Percentiles rank a stretch among this genome's conserved stretches.
Conservation (phyloP, 2,797 vertebrate species). For the Gallirallus australis region DNA sequence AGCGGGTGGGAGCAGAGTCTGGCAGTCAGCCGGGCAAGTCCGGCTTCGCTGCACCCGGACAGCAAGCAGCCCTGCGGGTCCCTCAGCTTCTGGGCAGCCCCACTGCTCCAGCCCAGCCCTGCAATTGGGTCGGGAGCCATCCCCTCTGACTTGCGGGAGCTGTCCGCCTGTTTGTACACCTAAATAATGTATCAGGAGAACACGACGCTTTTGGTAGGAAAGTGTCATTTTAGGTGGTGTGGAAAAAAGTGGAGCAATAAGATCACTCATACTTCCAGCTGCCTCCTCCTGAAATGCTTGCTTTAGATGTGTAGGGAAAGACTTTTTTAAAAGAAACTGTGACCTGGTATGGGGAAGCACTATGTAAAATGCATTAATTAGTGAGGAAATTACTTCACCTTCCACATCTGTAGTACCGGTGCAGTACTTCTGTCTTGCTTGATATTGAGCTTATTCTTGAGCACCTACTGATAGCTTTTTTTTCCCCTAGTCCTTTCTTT, state of each 20-base stretch:
- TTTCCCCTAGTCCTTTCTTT: neutral
- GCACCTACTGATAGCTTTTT: neutral
- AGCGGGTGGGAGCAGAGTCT: accelerated
- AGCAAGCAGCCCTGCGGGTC: neutral
- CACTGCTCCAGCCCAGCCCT: neutral
- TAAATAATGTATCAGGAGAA: neutral
- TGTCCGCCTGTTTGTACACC: neutral
- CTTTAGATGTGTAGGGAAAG: neutral
- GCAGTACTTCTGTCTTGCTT: neutral
- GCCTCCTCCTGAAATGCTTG: neutral
- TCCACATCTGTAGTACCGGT: neutral
- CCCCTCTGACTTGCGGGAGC: neutral
- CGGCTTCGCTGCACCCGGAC: neutral
- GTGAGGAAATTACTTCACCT: neutral
- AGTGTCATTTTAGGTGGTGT: neutral
- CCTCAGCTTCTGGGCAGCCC: neutral
- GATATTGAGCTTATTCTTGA: neutral
- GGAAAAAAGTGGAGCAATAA: neutral
- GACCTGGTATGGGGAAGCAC: neutral
- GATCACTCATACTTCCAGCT: neutral
- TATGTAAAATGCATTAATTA: neutral
- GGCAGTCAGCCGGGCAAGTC: neutral
- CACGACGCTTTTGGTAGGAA: neutral
- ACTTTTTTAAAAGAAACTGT: neutral
- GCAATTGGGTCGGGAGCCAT: neutral